Evolutionary conservation across 2,113 vertebrate species (phyloP).

Genomic region (Cairina moschata): DNA sequence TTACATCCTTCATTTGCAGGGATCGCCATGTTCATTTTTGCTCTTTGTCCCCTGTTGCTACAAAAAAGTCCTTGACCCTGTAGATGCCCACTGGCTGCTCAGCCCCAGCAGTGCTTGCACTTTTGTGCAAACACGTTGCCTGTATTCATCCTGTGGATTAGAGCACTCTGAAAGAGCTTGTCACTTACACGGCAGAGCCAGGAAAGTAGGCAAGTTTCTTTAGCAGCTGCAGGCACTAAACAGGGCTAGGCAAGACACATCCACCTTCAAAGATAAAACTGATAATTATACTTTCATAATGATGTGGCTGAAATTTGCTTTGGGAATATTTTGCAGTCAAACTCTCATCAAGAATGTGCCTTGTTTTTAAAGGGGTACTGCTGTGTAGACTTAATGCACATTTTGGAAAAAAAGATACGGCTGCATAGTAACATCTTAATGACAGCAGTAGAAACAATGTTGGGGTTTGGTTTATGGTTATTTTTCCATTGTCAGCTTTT

Average conservation of each 20-base stretch:
- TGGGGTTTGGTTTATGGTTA: not conserved
- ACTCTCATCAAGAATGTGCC: not conserved
- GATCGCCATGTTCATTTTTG: constrained; percentile 20
- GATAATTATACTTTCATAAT: not conserved
- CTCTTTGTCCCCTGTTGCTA: not conserved
- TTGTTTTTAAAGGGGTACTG: not conserved
- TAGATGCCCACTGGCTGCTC: not conserved
- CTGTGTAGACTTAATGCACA: not conserved
- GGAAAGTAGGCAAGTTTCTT: not conserved
- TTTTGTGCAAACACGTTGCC: not conserved
- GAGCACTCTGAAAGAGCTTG: not conserved
- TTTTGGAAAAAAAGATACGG: not conserved
- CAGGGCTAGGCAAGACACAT: not conserved
- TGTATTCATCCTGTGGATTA: not conserved
- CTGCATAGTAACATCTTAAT: not conserved
- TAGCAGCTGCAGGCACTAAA: not conserved
- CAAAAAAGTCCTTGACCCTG: not conserved
- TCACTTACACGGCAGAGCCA: not conserved
- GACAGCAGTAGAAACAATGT: accelerated
- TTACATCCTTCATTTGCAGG: constrained; percentile 33
- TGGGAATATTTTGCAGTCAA: not conserved
- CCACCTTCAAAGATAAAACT: not conserved
- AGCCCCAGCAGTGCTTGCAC: not conserved
- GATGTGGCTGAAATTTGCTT: not conserved
- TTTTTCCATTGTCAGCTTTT: not conserved